Evolutionary conservation across 2,113 vertebrate species (phyloP).

Genomic region (Limanda limanda): DNA sequence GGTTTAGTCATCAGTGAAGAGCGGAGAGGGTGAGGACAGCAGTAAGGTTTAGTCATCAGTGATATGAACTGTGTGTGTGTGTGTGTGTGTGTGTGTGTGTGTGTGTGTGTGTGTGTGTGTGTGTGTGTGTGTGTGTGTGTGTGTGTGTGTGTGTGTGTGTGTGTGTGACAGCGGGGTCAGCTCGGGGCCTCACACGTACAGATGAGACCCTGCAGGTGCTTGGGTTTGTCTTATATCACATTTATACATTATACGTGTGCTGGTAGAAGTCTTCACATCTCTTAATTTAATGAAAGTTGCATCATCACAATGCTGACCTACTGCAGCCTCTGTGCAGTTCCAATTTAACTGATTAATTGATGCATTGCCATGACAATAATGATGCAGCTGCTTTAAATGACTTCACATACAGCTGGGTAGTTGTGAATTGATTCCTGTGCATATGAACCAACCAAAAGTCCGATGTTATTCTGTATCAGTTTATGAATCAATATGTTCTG

Average conservation of each 20-base stretch:
- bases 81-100: constrained; percentile 20
- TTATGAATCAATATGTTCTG: not conserved
- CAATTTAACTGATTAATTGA: not conserved
- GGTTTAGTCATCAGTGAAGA: constrained; percentile 60
- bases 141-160: constrained; percentile 1
- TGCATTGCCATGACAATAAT: not conserved
- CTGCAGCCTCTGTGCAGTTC: no score
- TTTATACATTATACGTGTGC: constrained; percentile 11
- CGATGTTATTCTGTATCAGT: not conserved
- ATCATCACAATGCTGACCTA: no score
- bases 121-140: constrained; percentile 25
- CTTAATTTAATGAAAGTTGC: no score
- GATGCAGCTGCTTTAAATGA: not conserved
- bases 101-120: constrained; percentile 26
- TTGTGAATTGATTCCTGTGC: no score
- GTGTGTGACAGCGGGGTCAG: constrained; percentile 2
- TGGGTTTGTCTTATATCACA: constrained; percentile 21
- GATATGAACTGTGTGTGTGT: constrained; percentile 55
- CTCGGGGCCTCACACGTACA: constrained; percentile 19
- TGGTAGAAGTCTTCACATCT: no score
- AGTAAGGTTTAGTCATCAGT: constrained; percentile 59
- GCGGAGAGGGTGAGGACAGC: constrained; percentile 11
- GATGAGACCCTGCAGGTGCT: constrained; percentile 30
- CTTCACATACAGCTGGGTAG: no score
- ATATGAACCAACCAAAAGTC: no score